Evolutionary conservation across 2,797 vertebrate species (phyloP).

Genomic region (Rhinichthys osculus): DNA sequence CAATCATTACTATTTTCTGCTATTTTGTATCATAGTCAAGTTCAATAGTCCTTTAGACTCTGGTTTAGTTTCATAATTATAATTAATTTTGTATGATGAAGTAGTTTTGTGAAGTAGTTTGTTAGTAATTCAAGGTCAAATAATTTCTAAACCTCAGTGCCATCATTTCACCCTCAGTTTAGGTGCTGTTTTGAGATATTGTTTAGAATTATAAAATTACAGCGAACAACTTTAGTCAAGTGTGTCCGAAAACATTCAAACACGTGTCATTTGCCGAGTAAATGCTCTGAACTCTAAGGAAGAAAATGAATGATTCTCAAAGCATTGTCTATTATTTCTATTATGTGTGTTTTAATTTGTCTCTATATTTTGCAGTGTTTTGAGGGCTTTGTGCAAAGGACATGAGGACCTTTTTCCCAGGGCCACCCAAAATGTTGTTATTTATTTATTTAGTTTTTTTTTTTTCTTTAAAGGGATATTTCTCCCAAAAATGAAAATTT

Average conservation of each 20-base stretch:
- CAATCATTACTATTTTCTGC: background rate
- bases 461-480: no score
- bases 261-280: background rate
- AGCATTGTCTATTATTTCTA: background rate
- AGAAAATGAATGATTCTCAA: background rate
- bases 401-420: background rate
- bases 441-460: background rate
- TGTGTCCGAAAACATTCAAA: slow-evolving; percentile 10
- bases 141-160: background rate
- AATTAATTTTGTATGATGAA: background rate
- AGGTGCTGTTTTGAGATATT: background rate
- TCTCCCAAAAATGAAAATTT: no score
- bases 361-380: background rate
- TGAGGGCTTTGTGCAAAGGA: background rate
- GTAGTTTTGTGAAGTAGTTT: background rate
- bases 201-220: background rate
- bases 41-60: background rate
- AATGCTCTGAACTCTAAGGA: background rate
- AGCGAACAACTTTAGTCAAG: background rate
- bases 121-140: slow-evolving; percentile 25
- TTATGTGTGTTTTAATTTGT: background rate
- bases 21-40: slow-evolving; percentile 5
- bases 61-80: background rate
- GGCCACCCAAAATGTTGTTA: background rate
- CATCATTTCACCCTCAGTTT: background rate